Evolutionary conservation across 1,140 invertebrate species (phyloP).

Genomic region (Leptestheria dahalacensis): DNA sequence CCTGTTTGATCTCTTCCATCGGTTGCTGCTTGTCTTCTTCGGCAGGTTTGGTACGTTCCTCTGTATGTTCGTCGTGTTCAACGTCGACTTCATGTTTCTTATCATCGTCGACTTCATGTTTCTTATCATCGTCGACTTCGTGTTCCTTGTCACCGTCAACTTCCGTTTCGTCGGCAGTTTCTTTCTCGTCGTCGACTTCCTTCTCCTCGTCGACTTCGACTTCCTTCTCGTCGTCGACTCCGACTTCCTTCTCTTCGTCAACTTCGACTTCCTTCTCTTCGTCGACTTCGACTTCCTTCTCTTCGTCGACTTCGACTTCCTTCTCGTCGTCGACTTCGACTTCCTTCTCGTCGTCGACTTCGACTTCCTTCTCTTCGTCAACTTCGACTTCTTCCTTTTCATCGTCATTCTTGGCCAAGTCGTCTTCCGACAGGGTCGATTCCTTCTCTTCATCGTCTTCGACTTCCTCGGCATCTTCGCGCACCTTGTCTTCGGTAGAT

Average conservation of each 20-base stretch:
- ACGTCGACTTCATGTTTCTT: background rate
- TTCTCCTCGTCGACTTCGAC: too few species aligned
- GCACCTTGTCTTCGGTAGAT: slow-evolving; percentile 3
- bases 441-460: slow-evolving; percentile 11
- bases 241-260: slow-evolving; percentile 12
- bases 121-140: background rate
- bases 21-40: background rate
- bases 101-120: background rate
- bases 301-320: background rate
- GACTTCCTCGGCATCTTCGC: slow-evolving; percentile 7
- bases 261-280: slow-evolving; percentile 15
- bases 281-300: background rate
- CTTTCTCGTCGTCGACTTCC: background rate
- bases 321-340: background rate
- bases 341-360: slow-evolving; percentile 8
- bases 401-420: slow-evolving; percentile 1
- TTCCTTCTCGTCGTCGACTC: slow-evolving; percentile 8
- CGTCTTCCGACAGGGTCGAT: too few species aligned
- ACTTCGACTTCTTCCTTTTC: slow-evolving; percentile 15
- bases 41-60: background rate
- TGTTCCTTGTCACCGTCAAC: background rate
- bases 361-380: slow-evolving; percentile 12
- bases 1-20: background rate
- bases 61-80: background rate
- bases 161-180: slow-evolving; percentile 11